These are phyloP conservation scores for Rhogogaster chlorosoma DNA, from an alignment of 2,888 invertebrate species.

Conservation along the genomic window DNA sequence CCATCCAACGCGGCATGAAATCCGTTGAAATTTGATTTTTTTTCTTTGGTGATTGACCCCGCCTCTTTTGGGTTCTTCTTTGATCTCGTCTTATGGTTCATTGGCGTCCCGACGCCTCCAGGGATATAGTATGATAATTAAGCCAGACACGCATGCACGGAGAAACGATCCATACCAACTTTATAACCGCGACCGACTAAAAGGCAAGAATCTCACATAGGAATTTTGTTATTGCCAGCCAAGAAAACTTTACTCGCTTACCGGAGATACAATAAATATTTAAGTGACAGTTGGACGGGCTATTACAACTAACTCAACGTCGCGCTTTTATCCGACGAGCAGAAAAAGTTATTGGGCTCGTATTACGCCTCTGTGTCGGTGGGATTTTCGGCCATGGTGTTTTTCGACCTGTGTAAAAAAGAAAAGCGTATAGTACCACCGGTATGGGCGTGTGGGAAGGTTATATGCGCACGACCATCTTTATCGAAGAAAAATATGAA, in stretches of 20 bases:
- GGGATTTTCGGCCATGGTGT: not conserved
- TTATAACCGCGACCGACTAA: constrained; percentile 27
- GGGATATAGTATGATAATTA: constrained; percentile 37
- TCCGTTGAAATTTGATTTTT: not conserved
- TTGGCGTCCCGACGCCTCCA: constrained; percentile 8
- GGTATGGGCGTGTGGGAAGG: not conserved
- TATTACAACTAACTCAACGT: constrained; percentile 42
- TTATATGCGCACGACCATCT: constrained; percentile 13
- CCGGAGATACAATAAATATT: constrained; percentile 45
- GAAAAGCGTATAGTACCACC: not conserved
- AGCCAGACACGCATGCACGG: constrained; percentile 27
- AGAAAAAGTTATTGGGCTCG: constrained; percentile 45
- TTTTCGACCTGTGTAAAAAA: not conserved
- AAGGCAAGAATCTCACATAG: constrained; percentile 20
- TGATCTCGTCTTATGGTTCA: not conserved
- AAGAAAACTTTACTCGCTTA: constrained; percentile 38
- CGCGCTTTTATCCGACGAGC: constrained; percentile 28
- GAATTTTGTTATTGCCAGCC: constrained; percentile 40
- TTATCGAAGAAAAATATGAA: constrained; percentile 53
- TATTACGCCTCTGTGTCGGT: constrained; percentile 27
- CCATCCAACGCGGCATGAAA: not conserved
- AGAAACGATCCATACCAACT: constrained; percentile 12
- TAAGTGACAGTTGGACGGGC: constrained; percentile 50
- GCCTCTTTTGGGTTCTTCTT: not conserved
- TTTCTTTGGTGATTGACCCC: not conserved